These are phyloP conservation scores for Seladonia tumulorum DNA, from an alignment of 2,888 invertebrate genomes.

Conservation along the genomic window DNA sequence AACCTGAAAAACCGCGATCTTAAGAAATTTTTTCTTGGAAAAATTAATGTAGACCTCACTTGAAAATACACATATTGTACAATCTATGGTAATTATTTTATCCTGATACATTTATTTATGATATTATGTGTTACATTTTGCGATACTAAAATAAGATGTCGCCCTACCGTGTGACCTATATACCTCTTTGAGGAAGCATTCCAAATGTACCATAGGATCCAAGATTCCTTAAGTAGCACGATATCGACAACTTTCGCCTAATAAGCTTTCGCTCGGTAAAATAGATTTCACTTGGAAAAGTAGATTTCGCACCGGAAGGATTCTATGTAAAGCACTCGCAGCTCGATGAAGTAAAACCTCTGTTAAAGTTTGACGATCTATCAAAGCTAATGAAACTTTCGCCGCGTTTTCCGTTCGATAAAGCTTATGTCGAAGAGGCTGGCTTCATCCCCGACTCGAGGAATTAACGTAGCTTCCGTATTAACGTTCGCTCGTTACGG, in stretches of 20 bases:
- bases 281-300: slow-evolving; percentile 11
- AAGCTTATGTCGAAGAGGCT: background rate
- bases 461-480: background rate
- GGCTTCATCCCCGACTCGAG: background rate
- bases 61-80: background rate
- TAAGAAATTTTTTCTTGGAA: background rate
- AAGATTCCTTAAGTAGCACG: background rate
- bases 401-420: slow-evolving; percentile 1
- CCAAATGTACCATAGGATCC: background rate
- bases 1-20: background rate
- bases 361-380: background rate
- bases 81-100: too few relatives aligned
- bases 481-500: background rate
- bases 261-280: background rate
- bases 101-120: too few relatives aligned
- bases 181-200: background rate
- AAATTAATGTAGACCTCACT: background rate
- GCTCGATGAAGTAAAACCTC: slow-evolving; percentile 2
- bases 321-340: background rate
- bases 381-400: slow-evolving; percentile 1
- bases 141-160: too few relatives aligned
- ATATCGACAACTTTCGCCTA: background rate
- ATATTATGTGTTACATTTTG: too few relatives aligned
- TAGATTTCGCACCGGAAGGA: background rate
- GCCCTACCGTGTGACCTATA: background rate